Evolutionary conservation across 1,140 invertebrate species (phyloP), one percentile per base, ranked within the genome.

Genomic region (Leptinotarsa texana): DNA sequence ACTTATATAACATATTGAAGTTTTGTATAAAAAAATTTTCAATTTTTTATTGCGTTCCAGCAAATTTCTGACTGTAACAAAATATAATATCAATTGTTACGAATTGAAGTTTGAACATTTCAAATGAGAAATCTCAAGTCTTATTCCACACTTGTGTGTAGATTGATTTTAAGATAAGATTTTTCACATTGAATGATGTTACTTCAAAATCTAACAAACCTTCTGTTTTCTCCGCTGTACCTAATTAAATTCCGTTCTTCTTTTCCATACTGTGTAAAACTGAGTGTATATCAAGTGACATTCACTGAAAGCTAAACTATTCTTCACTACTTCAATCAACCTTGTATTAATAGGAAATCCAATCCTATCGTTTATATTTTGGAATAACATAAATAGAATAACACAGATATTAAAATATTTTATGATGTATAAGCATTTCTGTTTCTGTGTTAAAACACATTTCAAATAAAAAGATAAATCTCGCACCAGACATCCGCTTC

Each of bases 351-450:
- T 33, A 13, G 63, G 21, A 65, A 65, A 65, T 65, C 63, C 63
- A 22, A 24, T 65, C 18, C 21, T 22, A 27, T 63, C 62, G 61
- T 72, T 72, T 63, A 63, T 72, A 63, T 72, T 72, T 72, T 22
- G 49, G 27, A 72, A 72, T 42, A 17, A 47, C 61, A n/a, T 72
- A 72, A 72, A 72, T 72, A 72, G 70, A 72, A 72, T 72, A 72
- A 72, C 70, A 72, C 49, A 72, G 70, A 72, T 72, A 72, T 72
- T 72, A 72, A 72, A 72, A 63, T 72, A 72, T 72, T 72, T 72
- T 72, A 72, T 72, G 70, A 63, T 72, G 61, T 27, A 72, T 63
- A 47, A 72, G 61, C 70, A 63, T 72, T 72, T 72, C 70, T 72
- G 70, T 62, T 72, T 71, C 69, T 71, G 48, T 71, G 69, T 72